Conservation (phyloP, 2,888 invertebrate genomes). For the Drosophila recens region DNA sequence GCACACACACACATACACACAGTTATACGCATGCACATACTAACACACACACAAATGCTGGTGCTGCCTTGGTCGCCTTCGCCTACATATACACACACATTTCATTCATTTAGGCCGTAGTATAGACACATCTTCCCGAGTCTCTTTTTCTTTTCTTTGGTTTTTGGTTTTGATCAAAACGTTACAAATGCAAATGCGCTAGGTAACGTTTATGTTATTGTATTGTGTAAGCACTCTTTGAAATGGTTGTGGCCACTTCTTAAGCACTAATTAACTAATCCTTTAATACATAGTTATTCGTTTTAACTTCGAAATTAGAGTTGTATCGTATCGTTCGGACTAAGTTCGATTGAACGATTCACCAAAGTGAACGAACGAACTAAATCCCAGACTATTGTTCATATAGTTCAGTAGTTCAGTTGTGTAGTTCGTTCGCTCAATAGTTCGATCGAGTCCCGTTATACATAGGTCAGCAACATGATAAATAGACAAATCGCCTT, state of each 20-base stretch:
- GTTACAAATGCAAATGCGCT: constrained; percentile 4
- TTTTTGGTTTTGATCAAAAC: constrained; percentile 18
- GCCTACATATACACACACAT: constrained; percentile 51
- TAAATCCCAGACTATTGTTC: too few relatives aligned
- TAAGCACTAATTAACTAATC: constrained; percentile 42
- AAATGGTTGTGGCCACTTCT: constrained; percentile 46
- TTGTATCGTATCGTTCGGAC: too few relatives aligned
- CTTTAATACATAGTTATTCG: constrained; percentile 49
- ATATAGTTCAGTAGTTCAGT: too few relatives aligned
- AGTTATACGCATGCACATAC: constrained; percentile 27
- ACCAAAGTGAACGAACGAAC: too few relatives aligned
- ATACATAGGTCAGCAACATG: too few relatives aligned
- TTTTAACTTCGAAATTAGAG: too few relatives aligned
- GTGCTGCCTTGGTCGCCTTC: constrained; percentile 41
- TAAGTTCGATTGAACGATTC: too few relatives aligned
- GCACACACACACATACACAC: constrained; percentile 27
- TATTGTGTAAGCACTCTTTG: constrained; percentile 24
- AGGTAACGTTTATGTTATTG: constrained; percentile 12
- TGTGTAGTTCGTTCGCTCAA: too few relatives aligned
- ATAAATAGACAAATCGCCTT: too few relatives aligned
- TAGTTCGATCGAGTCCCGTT: too few relatives aligned
- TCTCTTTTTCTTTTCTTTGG: constrained; percentile 59
- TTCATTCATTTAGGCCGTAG: constrained; percentile 77
- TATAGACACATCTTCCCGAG: constrained; percentile 75
- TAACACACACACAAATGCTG: constrained; percentile 30